Percentiles rank a stretch among this genome's conserved stretches.
Conservation (phyloP, 1,140 invertebrate species). For the Lepidurus apus region DNA sequence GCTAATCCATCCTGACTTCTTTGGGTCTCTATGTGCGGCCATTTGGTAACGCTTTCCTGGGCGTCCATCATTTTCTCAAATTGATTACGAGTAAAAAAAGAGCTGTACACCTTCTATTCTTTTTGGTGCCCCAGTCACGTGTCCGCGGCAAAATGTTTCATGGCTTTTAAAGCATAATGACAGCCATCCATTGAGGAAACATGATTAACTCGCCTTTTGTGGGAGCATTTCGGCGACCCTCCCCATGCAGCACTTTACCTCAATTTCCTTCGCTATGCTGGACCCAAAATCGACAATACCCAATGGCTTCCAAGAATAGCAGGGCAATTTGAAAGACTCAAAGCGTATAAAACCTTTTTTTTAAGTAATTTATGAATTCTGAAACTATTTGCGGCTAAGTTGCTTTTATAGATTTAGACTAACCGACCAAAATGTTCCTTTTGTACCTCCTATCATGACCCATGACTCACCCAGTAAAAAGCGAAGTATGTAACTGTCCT, state of each 20-base stretch:
- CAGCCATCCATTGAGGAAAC: slow-evolving; percentile 1
- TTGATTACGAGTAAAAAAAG: not conserved
- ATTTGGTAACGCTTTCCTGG: too few relatives aligned
- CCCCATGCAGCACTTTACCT: not conserved
- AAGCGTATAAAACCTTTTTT: not conserved
- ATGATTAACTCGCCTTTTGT: not conserved
- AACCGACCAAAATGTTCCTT: too few relatives aligned
- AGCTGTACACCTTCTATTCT: not conserved
- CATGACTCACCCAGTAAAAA: too few relatives aligned
- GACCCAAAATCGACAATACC: not conserved
- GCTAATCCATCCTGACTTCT: not conserved
- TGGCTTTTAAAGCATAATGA: not conserved
- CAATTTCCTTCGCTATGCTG: not conserved
- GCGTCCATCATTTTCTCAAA: not conserved
- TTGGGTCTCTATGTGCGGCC: not conserved
- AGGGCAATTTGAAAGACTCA: not conserved
- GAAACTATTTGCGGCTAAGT: too few relatives aligned
- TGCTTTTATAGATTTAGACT: too few relatives aligned
- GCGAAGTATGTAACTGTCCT: too few relatives aligned
- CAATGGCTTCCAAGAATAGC: not conserved
- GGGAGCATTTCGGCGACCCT: not conserved
- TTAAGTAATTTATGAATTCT: not conserved
- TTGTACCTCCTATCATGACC: too few relatives aligned
- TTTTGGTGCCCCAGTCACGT: not conserved
- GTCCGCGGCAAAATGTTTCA: not conserved